These are phyloP conservation scores for Pseudomyrmex sp. DNA, from an alignment of 1,140 invertebrate species.

Conservation along the genomic window DNA sequence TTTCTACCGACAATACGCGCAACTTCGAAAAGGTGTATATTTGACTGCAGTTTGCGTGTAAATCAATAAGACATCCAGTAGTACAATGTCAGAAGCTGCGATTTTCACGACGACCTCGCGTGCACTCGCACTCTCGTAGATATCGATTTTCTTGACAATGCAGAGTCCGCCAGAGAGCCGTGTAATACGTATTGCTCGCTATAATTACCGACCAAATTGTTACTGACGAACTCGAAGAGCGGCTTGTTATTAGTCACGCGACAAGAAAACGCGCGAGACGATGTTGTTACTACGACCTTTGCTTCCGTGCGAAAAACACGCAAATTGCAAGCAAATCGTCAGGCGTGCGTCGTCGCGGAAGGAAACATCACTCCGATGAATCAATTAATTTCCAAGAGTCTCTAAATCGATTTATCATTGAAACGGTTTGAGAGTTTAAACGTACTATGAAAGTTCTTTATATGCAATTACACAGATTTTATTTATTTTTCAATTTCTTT, in stretches of 20 bases:
- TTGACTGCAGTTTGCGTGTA: not conserved
- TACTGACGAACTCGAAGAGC: conserved; percentile 12
- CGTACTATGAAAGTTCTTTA: too few relatives aligned
- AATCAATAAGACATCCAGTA: not conserved
- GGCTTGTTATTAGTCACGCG: conserved; percentile 70
- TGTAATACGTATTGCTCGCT: conserved; percentile 51
- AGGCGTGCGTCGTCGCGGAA: not conserved
- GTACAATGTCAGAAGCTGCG: not conserved
- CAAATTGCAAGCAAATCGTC: conserved; percentile 43
- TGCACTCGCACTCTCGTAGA: not conserved
- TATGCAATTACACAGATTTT: not conserved
- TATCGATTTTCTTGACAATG: conserved; percentile 62
- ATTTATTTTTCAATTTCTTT: not conserved
- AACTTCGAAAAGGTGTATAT: not conserved
- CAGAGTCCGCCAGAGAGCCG: not conserved
- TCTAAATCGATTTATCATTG: not conserved
- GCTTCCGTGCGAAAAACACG: conserved; percentile 59
- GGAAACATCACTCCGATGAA: conserved; percentile 37
- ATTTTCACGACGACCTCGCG: conserved; percentile 8
- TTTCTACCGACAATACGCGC: not conserved
- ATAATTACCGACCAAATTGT: conserved; percentile 62
- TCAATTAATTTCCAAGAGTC: conserved; percentile 35
- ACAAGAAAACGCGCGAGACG: conserved; percentile 57
- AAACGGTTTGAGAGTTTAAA: too few relatives aligned
- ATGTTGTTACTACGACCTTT: conserved; percentile 14